Percentiles rank a stretch among this genome's conserved stretches.
phyloP scores from a whole-genome alignment of 2,888 invertebrate species.

The Meteorus cinctellus region DNA sequence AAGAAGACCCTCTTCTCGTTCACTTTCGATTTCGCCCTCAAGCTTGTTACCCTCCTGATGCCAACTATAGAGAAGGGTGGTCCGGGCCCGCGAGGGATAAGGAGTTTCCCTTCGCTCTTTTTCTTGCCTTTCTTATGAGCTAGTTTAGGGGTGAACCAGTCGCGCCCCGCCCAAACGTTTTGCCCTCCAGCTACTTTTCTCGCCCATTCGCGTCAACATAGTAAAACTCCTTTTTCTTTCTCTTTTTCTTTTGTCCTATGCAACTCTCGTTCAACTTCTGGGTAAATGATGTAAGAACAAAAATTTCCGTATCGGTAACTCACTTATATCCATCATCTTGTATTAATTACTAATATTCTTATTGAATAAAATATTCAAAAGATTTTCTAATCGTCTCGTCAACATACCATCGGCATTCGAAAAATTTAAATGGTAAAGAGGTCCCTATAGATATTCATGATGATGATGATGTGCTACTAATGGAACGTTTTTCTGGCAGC shows the following conservation, averaged over 20 bases:
- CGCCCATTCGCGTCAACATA: slow-evolving; percentile 50
- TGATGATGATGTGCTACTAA: neutral
- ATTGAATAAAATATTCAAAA: neutral
- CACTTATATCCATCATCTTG: neutral
- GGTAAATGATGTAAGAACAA: neutral
- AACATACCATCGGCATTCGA: neutral
- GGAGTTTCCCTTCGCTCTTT: slow-evolving; percentile 45
- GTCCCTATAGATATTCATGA: neutral
- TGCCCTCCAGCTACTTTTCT: slow-evolving; percentile 51
- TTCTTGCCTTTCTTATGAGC: slow-evolving; percentile 63
- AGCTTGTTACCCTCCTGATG: slow-evolving; percentile 70
- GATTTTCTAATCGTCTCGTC: neutral
- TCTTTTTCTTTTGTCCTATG: slow-evolving; percentile 40
- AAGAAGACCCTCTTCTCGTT: slow-evolving; percentile 56
- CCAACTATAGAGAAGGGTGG: slow-evolving; percentile 58
- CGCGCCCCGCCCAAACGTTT: slow-evolving; percentile 67
- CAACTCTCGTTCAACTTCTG: slow-evolving; percentile 42
- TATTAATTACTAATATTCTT: neutral
- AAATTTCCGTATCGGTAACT: neutral
- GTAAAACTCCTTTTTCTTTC: slow-evolving; percentile 46
- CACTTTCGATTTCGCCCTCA: slow-evolving; percentile 72
- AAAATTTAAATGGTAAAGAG: neutral
- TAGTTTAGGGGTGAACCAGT: slow-evolving; percentile 64
- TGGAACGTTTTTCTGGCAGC: slow-evolving; percentile 30
- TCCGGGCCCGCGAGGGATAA: slow-evolving; percentile 49